Conservation (phyloP, 1,140 invertebrate species). For the Drosophila fuyamai region DNA sequence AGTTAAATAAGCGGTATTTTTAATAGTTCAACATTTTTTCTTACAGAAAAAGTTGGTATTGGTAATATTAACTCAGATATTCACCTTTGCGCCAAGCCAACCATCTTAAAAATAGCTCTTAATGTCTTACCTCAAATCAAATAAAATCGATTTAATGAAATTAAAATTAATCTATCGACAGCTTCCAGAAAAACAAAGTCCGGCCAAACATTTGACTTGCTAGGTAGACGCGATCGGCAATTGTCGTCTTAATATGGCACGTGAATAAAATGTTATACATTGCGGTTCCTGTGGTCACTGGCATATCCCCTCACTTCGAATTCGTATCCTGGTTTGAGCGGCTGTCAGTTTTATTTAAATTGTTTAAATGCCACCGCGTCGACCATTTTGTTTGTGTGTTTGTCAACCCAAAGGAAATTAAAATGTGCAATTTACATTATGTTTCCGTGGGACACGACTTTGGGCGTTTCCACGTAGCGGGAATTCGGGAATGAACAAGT, state of each 20-base stretch:
- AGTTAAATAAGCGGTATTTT: too few species aligned
- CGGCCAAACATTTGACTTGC: slow-evolving; percentile 36
- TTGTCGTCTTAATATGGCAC: slow-evolving; percentile 17
- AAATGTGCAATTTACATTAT: slow-evolving; percentile 76
- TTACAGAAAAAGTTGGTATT: too few species aligned
- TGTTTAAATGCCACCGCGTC: slow-evolving; percentile 56
- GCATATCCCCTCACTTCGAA: neutral
- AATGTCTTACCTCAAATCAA: too few species aligned
- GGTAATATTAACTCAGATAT: too few species aligned
- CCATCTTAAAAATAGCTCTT: too few species aligned
- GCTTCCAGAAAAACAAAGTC: slow-evolving; percentile 20
- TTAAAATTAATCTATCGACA: slow-evolving; percentile 44
- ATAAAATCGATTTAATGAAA: slow-evolving; percentile 4
- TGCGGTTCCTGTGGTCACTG: slow-evolving; percentile 17
- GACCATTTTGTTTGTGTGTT: slow-evolving; percentile 59
- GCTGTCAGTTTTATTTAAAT: slow-evolving; percentile 75
- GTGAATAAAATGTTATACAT: slow-evolving; percentile 14
- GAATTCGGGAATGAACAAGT: slow-evolving; percentile 12
- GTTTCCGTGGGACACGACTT: slow-evolving; percentile 12
- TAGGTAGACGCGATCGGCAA: slow-evolving; percentile 4
- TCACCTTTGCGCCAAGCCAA: too few species aligned
- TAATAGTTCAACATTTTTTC: too few species aligned
- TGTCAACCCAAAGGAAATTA: slow-evolving; percentile 75
- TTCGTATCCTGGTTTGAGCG: slow-evolving; percentile 10
- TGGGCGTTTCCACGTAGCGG: slow-evolving; percentile 10